Conservation (phyloP, 2,888 invertebrate genomes). For the Diaperis boleti region DNA sequence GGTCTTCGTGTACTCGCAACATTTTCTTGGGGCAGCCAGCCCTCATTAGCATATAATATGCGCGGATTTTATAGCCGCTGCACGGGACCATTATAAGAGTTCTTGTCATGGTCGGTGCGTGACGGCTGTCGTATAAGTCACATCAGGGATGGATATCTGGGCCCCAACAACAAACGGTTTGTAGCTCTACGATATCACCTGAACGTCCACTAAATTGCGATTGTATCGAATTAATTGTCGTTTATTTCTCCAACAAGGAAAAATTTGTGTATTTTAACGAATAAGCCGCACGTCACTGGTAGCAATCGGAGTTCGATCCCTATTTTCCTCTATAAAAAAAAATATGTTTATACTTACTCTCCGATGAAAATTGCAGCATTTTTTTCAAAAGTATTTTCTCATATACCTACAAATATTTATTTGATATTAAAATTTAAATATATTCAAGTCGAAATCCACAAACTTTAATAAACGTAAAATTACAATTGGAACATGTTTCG, state of each 20-base stretch:
- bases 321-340: too few species aligned
- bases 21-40: conserved; percentile 43
- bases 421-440: too few species aligned
- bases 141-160: conserved; percentile 43
- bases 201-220: conserved; percentile 23
- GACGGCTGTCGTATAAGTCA: conserved; percentile 46
- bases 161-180: conserved; percentile 34
- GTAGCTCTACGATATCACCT: conserved; percentile 30
- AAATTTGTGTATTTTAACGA: conserved; percentile 28
- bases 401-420: too few species aligned
- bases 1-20: conserved; percentile 40
- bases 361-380: too few species aligned
- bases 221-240: conserved; percentile 37
- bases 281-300: conserved; percentile 19
- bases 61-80: conserved; percentile 46
- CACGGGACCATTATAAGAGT: conserved; percentile 46
- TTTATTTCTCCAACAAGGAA: conserved; percentile 23
- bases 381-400: too few species aligned
- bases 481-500: too few species aligned
- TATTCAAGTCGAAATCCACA: too few species aligned
- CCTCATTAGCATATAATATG: conserved; percentile 50
- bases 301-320: conserved; percentile 14
- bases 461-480: too few species aligned
- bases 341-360: too few species aligned
- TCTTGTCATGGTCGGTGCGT: conserved; percentile 45